A percentile compares a stretch with the other conserved stretches of the same genome.
These are phyloP conservation scores for Synanthedon formicaeformis DNA, from an alignment of 2,888 invertebrate genomes.

Conservation along the genomic window DNA sequence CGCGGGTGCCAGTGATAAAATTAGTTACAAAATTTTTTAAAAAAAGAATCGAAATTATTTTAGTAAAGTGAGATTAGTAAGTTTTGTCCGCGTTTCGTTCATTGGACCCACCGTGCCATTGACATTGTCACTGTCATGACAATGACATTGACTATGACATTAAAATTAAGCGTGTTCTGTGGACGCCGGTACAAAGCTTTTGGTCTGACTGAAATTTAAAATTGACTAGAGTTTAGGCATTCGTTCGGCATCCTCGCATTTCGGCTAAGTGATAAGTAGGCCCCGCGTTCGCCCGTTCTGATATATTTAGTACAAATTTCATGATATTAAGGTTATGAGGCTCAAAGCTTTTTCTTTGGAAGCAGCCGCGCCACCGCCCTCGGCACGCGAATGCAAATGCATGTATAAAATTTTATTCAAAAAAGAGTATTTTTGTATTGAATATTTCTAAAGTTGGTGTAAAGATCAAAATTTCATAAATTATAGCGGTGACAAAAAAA, in stretches of 20 bases:
- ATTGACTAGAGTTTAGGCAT: conserved; percentile 67
- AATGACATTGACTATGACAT: too few species aligned
- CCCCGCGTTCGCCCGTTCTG: conserved; percentile 63
- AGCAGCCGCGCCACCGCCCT: conserved; percentile 44
- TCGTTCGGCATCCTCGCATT: conserved; percentile 70
- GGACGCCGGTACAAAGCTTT: background rate
- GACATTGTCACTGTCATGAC: too few species aligned
- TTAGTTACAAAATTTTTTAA: conserved; percentile 52
- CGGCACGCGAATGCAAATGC: conserved; percentile 45
- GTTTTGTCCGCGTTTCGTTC: conserved; percentile 18
- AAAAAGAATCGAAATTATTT: conserved; percentile 62
- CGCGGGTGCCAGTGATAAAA: conserved; percentile 66
- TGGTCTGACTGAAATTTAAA: conserved; percentile 22
- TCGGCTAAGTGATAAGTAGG: conserved; percentile 62
- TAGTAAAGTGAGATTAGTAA: conserved; percentile 28
- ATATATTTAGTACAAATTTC: conserved; percentile 72
- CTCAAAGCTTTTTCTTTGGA: conserved; percentile 68
- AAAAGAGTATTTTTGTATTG: conserved; percentile 73
- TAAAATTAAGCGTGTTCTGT: background rate
- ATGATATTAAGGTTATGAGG: conserved; percentile 70
- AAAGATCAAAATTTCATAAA: conserved; percentile 73
- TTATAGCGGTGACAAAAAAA: conserved; percentile 62
- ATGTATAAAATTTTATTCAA: conserved; percentile 71
- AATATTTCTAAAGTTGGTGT: conserved; percentile 73
- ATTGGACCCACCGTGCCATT: conserved; percentile 8